Evolutionary conservation across 2,797 vertebrate genomes (phyloP).

Genomic region (Gambelia wislizenii): DNA sequence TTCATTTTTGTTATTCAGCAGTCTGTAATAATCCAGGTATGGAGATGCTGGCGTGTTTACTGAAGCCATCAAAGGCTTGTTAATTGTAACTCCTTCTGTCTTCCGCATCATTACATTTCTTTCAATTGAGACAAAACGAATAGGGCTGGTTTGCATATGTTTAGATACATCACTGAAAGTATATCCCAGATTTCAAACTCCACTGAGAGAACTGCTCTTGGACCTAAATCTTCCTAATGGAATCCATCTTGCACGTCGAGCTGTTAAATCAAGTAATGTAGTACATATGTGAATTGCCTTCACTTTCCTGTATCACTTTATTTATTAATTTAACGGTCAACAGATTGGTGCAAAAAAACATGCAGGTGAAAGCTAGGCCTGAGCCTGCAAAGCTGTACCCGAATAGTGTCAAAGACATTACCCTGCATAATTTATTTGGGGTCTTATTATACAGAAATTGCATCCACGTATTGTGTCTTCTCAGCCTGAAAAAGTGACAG

Average conservation of each 20-base stretch:
- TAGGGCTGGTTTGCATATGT: not conserved
- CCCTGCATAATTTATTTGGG: not conserved
- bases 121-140: conserved; percentile 41
- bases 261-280: not conserved
- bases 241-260: not conserved
- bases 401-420: not conserved
- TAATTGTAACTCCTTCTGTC: conserved; percentile 42
- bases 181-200: conserved; percentile 13
- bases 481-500: not conserved
- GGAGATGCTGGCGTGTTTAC: conserved; percentile 56
- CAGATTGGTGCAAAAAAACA: not conserved
- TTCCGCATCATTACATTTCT: not conserved
- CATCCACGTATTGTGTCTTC: not conserved
- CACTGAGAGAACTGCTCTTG: not conserved
- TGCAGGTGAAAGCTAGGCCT: not conserved
- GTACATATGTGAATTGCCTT: not conserved
- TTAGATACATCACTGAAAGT: conserved; percentile 10
- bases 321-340: not conserved
- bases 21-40: conserved; percentile 49
- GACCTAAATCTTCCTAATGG: not conserved
- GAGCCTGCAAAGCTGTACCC: not conserved
- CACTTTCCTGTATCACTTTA: not conserved
- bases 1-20: conserved; percentile 66
- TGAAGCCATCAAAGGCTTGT: conserved; percentile 44
- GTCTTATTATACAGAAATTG: not conserved